Conservation (phyloP, 2,797 vertebrate genomes). For the Aplochiton taeniatus region DNA sequence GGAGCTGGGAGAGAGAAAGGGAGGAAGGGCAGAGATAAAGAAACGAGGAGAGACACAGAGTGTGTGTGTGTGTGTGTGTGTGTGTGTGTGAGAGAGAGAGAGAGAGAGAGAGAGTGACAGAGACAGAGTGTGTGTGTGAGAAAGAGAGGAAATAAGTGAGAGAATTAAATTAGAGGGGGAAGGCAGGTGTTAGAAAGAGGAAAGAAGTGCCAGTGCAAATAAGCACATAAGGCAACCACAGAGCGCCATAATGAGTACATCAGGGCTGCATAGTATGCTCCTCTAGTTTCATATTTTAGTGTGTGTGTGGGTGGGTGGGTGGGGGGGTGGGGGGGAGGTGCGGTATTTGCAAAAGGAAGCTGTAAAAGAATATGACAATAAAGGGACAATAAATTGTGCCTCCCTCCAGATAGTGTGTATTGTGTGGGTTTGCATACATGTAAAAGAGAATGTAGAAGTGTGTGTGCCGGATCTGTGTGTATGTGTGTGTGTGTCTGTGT, state of each 20-base stretch:
- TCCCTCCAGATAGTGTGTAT: too few species aligned
- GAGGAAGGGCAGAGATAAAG: not conserved
- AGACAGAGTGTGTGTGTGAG: not conserved
- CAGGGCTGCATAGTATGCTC: too few species aligned
- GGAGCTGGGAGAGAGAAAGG: constrained; percentile 4
- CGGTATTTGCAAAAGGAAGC: too few species aligned
- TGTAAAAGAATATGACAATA: too few species aligned
- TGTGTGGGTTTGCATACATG: too few species aligned
- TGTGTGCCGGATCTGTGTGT: not conserved
- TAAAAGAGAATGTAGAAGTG: not conserved
- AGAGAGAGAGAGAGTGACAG: not conserved
- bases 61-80: too few species aligned
- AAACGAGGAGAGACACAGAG: not conserved
- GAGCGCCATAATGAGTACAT: too few species aligned
- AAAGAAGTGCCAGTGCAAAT: too few species aligned
- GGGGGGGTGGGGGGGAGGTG: not conserved
- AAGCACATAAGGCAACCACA: too few species aligned
- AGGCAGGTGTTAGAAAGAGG: not conserved
- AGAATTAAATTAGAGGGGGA: not conserved
- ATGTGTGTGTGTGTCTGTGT: not conserved
- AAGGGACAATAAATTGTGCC: too few species aligned
- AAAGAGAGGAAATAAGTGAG: not conserved
- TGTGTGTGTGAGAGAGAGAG: constrained; percentile 6
- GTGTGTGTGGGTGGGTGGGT: not conserved
- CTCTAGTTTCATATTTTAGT: constrained; percentile 10